Conservation (phyloP, 2,888 invertebrate species). For the Eupsilia transversa region DNA sequence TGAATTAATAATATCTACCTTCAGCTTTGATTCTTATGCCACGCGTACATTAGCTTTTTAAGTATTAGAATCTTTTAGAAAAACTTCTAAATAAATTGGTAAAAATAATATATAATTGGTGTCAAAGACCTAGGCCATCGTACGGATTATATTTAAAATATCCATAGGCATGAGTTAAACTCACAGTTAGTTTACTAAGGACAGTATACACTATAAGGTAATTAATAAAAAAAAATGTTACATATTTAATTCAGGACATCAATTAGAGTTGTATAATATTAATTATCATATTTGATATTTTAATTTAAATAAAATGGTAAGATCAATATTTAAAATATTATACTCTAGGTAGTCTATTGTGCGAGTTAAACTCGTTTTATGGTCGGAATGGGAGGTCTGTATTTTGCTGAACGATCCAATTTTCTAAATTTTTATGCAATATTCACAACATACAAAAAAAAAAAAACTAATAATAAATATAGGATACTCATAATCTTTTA, state of each 20-base stretch:
- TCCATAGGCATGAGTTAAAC: neutral
- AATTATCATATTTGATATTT: neutral
- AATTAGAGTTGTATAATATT: conserved; percentile 6
- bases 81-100: neutral
- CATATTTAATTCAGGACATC: neutral
- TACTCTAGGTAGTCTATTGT: neutral
- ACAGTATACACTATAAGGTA: neutral
- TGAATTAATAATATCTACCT: neutral
- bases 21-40: neutral
- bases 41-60: neutral
- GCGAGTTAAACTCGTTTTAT: neutral
- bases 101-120: too few species aligned
- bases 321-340: neutral
- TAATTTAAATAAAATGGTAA: neutral
- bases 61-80: neutral
- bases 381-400: neutral
- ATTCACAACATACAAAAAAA: neutral
- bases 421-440: neutral
- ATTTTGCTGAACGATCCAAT: neutral
- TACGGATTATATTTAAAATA: neutral
- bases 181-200: neutral
- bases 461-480: too few species aligned
- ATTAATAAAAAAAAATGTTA: too few species aligned
- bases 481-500: neutral
- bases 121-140: neutral